A percentile compares a stretch with the other conserved stretches of the same genome.
These are phyloP conservation scores for Caenorhabditis sinica DNA, from an alignment of 2,888 invertebrate genomes.

Conservation along the genomic window DNA sequence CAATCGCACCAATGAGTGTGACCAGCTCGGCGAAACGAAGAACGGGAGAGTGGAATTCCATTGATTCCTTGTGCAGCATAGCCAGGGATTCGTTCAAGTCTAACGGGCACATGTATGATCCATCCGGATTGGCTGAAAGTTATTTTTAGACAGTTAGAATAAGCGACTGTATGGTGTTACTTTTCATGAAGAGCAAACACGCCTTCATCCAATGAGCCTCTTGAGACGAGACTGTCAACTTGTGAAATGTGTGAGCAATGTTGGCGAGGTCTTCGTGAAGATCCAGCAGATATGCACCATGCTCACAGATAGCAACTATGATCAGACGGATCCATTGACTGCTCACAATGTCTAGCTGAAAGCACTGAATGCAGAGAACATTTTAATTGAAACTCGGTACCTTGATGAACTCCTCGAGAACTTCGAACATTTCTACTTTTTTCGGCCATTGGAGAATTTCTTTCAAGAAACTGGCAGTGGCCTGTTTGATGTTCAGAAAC, in stretches of 20 bases:
- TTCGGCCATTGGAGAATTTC: conserved; percentile 5
- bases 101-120: neutral
- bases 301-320: neutral
- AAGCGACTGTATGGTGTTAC: neutral
- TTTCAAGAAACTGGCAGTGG: neutral
- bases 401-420: neutral
- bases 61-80: neutral
- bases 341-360: neutral
- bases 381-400: too few species aligned
- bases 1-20: neutral
- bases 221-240: neutral
- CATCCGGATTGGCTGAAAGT: neutral
- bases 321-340: conserved; percentile 3
- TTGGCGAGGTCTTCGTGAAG: neutral
- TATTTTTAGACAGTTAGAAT: neutral
- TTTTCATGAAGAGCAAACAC: conserved; percentile 2
- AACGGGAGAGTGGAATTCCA: neutral
- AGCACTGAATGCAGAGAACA: too few species aligned
- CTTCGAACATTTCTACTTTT: neutral
- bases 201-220: neutral
- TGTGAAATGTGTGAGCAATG: neutral
- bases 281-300: conserved; percentile 9
- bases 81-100: neutral
- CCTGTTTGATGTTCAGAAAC: conserved; percentile 4
- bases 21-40: neutral